These are phyloP conservation scores for Mormyrus lacerda DNA, from an alignment of 2,113 vertebrate species.

Conservation along the genomic window DNA sequence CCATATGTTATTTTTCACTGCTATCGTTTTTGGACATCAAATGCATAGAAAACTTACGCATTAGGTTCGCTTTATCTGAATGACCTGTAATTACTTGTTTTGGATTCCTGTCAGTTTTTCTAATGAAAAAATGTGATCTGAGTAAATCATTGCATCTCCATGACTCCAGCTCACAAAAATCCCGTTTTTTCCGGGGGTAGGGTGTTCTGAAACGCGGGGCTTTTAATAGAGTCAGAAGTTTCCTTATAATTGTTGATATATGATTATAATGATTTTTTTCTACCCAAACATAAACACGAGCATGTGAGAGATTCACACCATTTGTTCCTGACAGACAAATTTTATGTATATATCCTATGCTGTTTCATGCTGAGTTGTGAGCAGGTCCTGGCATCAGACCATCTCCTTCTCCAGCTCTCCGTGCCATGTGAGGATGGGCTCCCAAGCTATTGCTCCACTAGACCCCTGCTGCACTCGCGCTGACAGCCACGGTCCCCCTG, in stretches of 20 bases:
- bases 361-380: background rate
- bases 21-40: background rate
- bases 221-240: slow-evolving; percentile 1
- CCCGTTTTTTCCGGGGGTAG: background rate
- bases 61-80: background rate
- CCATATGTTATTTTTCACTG: background rate
- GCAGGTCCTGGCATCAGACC: background rate
- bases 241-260: background rate
- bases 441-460: background rate
- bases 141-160: background rate
- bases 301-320: background rate
- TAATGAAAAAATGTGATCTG: background rate
- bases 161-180: background rate
- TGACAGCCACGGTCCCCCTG: slow-evolving; percentile 14
- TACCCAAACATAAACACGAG: background rate
- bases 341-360: background rate
- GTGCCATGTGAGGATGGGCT: background rate
- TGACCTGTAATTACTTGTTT: background rate
- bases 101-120: background rate
- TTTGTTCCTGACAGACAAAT: background rate
- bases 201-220: background rate
- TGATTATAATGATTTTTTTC: background rate
- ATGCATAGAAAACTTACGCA: background rate
- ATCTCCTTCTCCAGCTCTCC: background rate
- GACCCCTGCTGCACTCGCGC: background rate